phyloP scores from a whole-genome alignment of 1,140 invertebrate genomes.

The Daktulosphaira vitifoliae region DNA sequence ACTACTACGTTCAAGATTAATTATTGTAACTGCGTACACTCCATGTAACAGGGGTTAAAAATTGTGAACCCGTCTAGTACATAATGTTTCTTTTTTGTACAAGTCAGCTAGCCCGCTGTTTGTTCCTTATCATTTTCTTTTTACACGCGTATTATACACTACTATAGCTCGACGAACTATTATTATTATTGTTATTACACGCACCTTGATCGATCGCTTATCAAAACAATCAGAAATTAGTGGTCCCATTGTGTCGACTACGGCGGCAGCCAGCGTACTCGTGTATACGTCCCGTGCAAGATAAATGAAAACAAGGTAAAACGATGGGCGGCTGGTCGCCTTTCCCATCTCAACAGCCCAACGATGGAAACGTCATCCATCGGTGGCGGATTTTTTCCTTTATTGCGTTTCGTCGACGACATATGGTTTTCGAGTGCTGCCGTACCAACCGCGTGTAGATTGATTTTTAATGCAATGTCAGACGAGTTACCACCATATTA shows the following conservation, averaged over 20 bases:
- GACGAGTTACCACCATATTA: neutral
- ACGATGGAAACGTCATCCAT: too few species aligned
- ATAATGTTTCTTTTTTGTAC: neutral
- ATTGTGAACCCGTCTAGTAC: conserved; percentile 4
- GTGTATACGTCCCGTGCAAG: neutral
- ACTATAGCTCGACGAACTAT: neutral
- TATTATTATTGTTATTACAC: neutral
- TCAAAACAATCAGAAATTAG: conserved; percentile 31
- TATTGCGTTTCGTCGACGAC: neutral
- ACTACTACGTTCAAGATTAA: neutral
- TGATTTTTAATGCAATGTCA: too few species aligned
- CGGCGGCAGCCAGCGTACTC: too few species aligned
- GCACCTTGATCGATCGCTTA: conserved; percentile 22
- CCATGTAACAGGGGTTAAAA: conserved; percentile 22
- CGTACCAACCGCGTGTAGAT: neutral
- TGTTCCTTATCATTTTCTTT: neutral
- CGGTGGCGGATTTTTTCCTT: too few species aligned
- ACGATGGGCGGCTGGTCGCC: too few species aligned
- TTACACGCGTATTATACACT: too few species aligned
- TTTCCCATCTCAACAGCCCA: too few species aligned
- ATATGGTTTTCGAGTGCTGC: conserved; percentile 21
- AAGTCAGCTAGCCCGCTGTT: conserved; percentile 23
- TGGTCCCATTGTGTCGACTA: conserved; percentile 8
- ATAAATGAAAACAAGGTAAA: neutral
- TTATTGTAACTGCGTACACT: neutral